Evolutionary conservation across 2,888 invertebrate genomes (phyloP), one percentile per base, ranked within the genome.

Genomic region (Microctonus hyperodae): DNA sequence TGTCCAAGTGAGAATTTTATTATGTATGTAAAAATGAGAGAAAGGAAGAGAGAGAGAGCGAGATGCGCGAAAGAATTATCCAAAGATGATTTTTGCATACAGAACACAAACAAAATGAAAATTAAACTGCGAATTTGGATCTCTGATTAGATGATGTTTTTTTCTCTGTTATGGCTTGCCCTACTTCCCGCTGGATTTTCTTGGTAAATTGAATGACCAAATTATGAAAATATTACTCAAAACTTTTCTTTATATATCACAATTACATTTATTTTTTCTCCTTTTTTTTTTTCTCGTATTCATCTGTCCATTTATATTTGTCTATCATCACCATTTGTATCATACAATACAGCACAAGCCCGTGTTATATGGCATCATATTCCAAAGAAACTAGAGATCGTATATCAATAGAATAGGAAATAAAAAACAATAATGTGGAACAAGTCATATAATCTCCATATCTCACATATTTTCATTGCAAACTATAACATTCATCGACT

Each of bases 131-230:
- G 70, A 76, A 75, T 74, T 79, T 75, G 74, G 71, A 79, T 78
- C 75, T 81, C 77, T 81, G 80, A 82, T 72, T 65, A 79, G 78
- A 78, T 78, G 80, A 75, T 79, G 78, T 81, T 78, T 82, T 82
- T 82, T 83, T 83, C 78, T 83, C 83, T 83, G 83, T 83, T 83
- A 81, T 83, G 82, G 83, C 83, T 82, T 83, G 79, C 82, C 83
- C 81, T 79, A 80, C 79, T 77, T 83, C 78, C 81, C 80, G 80
- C 81, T 83, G 83, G 83, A 83, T 82, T 83, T 83, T 83, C 79
- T 83, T 83, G 83, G 83, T 83, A 83, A 83, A 83, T 83, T 82
- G 78, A 82, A 80, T 79, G 80, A 81, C 81, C 83, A 80, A 80
- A 80, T 76, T 79, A 76, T 71, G 59, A 65, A 69, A 68, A 70